Percentiles rank a stretch among this genome's conserved stretches.
Conservation (phyloP, 2,113 vertebrate species). For the Micromys minutus region DNA sequence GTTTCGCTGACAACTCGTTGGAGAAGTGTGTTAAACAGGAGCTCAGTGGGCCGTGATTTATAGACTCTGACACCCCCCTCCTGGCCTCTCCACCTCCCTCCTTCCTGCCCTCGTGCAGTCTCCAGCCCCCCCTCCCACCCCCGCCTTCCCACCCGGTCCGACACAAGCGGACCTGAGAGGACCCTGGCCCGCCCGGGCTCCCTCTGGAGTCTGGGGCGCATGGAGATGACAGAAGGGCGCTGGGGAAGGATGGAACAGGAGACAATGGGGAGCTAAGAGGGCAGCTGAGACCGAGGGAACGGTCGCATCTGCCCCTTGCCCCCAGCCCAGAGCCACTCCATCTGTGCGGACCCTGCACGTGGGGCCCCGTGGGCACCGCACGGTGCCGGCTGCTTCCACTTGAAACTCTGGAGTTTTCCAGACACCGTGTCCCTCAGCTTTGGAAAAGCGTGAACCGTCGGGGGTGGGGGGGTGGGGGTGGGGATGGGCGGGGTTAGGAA, state of each 20-base stretch:
- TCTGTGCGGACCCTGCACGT: slow-evolving; percentile 77
- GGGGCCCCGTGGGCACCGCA: neutral
- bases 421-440: neutral
- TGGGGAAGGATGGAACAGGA: slow-evolving; percentile 49
- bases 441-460: neutral
- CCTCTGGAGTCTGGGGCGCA: slow-evolving; percentile 41
- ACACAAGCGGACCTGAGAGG: neutral
- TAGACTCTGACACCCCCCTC: slow-evolving; percentile 87
- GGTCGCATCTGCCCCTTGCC: slow-evolving; percentile 74
- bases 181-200: neutral
- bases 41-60: slow-evolving; percentile 95
- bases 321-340: slow-evolving; percentile 79
- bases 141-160: slow-evolving; percentile 9
- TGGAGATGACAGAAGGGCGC: slow-evolving; percentile 81
- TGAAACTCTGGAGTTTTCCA: neutral
- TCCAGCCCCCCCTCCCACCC: neutral
- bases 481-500: too few species aligned
- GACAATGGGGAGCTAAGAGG: slow-evolving; percentile 75
- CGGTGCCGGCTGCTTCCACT: neutral
- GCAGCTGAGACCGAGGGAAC: slow-evolving; percentile 77
- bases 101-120: neutral
- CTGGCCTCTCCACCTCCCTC: slow-evolving; percentile 69
- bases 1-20: slow-evolving; percentile 98
- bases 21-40: slow-evolving; percentile 98
- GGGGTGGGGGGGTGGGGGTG: too few species aligned